Base-by-base conservation (phyloP, 2,113 vertebrate species). In the Bufo bufo region DNA sequence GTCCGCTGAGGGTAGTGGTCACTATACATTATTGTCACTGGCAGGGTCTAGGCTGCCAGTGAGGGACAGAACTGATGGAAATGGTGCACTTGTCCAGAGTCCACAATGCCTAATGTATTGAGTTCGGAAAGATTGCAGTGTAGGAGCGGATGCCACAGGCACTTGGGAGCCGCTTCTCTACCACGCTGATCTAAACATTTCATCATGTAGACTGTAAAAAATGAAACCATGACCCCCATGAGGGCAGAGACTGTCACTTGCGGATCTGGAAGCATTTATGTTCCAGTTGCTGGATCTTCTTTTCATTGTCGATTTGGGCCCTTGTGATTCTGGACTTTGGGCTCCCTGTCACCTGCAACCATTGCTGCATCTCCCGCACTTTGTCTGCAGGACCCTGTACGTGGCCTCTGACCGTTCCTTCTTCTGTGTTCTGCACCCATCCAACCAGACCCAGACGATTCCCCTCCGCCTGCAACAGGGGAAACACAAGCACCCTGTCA, bases 391-490 rank as follows among this genome's bases (percentile, higher is more conserved):
- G 95, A 0, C 97, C 97, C 92, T 97, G 97, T 3, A 98, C 91
- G 82, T 96, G 98, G 0, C 98, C 98, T 82, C 94, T 92, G 52
- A 99, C 98, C 0, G 97, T 98, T 89, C 97, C 97, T 0, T 90
- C 90, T 0, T 91, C 85, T 0, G 97, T 99, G 72, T 99, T 99
- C 88, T 94, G 95, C 88, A 99, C 98, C 97, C 97, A 99, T 77
- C 98, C 98, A 6, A 98, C 97, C 50, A 99, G 93, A 45, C 97
- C 97, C 6, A 97, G 92, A 47, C 94, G 95, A 92, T 95, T 95
- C 1, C 96, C 96, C 65, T 99, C 96, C 54, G 94, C 93, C 97
- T 99, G 91, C 71, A 79, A 86, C 13, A 56, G 47, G 6, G 13
- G 58, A 81, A 3, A 47, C 3, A 0, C 0, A 19, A 58, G 23